phyloP scores from a whole-genome alignment of 2,888 invertebrate species.

The Trachelus iudaicus region DNA sequence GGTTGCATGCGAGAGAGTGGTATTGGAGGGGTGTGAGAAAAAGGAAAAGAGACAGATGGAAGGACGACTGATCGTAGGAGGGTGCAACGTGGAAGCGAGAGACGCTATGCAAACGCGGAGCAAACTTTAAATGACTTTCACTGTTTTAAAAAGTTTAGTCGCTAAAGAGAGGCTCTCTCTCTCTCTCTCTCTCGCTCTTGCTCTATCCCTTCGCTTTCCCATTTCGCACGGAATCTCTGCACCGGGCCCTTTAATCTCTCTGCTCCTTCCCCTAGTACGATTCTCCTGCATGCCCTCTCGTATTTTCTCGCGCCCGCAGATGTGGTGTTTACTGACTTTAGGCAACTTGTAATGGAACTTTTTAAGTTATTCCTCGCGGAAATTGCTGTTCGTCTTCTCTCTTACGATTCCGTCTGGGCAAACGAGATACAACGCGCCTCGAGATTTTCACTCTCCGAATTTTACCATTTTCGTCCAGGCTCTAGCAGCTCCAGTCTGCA shows the following conservation, averaged over 20 bases:
- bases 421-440: slow-evolving; percentile 7
- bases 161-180: slow-evolving; percentile 42
- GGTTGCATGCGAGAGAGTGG: not conserved
- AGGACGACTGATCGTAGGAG: not conserved
- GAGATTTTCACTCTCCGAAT: not conserved
- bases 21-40: slow-evolving; percentile 14
- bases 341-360: slow-evolving; percentile 44
- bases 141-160: slow-evolving; percentile 55
- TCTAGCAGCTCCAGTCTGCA: not conserved
- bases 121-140: slow-evolving; percentile 60
- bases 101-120: slow-evolving; percentile 24
- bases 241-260: slow-evolving; percentile 11
- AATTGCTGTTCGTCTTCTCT: slow-evolving; percentile 12
- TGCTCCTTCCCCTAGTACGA: slow-evolving; percentile 19
- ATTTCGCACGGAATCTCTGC: not conserved
- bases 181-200: slow-evolving; percentile 7
- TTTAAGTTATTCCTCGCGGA: slow-evolving; percentile 43
- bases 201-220: slow-evolving; percentile 11
- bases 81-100: slow-evolving; percentile 13
- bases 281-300: slow-evolving; percentile 23
- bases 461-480: not conserved
- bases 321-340: slow-evolving; percentile 51
- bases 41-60: slow-evolving; percentile 1
- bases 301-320: slow-evolving; percentile 39
- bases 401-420: slow-evolving; percentile 5